Evolutionary conservation across 2,113 vertebrate genomes (phyloP).

Genomic region (Prinia subflava): DNA sequence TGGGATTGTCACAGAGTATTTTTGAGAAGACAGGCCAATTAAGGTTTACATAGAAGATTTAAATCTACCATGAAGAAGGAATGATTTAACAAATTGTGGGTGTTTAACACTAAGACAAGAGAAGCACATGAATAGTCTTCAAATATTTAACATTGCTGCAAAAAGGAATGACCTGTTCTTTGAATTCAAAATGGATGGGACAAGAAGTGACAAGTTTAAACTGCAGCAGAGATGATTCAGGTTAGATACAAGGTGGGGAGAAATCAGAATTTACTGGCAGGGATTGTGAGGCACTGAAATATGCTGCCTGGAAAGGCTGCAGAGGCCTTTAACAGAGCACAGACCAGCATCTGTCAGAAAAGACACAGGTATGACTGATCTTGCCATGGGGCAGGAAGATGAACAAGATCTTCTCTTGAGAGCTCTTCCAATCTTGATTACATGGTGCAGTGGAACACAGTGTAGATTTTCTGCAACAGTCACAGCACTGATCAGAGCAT

Average conservation of each 20-base stretch:
- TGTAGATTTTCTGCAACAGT: constrained; percentile 3
- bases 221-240: neutral
- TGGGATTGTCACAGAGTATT: neutral
- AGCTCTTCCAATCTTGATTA: neutral
- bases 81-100: neutral
- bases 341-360: neutral
- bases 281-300: neutral
- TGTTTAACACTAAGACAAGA: constrained; percentile 3
- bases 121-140: neutral
- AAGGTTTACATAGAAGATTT: constrained; percentile 10
- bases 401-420: neutral
- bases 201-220: neutral
- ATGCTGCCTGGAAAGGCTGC: neutral
- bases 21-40: constrained; percentile 36
- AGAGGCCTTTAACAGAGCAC: neutral
- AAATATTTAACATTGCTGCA: neutral
- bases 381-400: neutral
- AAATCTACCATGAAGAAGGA: neutral
- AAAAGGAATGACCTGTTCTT: neutral
- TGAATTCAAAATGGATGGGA: neutral
- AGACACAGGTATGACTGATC: neutral
- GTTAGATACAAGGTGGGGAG: neutral
- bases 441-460: neutral
- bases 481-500: neutral
- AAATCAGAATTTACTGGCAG: neutral